These are phyloP conservation scores for Nothoprocta perdicaria DNA, from an alignment of 2,113 vertebrate species.

Conservation along the genomic window DNA sequence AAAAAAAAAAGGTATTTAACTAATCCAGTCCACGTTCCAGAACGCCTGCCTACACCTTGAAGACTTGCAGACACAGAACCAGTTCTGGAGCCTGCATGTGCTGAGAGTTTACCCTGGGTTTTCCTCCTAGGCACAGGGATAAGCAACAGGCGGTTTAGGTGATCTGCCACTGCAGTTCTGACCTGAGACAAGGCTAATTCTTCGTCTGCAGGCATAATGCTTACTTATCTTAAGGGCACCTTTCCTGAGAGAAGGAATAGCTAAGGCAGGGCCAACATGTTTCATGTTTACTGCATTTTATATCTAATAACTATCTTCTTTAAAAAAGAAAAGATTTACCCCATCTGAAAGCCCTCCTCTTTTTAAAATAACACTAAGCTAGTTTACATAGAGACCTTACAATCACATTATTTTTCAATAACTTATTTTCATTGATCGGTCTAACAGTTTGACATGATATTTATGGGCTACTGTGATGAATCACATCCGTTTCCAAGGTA, in stretches of 20 bases:
- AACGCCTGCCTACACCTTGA: background rate
- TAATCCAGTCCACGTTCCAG: background rate
- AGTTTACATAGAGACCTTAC: slow-evolving; percentile 69
- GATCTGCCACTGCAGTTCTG: background rate
- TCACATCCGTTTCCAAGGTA: slow-evolving; percentile 77
- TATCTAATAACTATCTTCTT: background rate
- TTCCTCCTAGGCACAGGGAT: slow-evolving; percentile 9
- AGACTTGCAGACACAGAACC: background rate
- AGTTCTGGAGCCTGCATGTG: background rate
- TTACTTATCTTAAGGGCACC: slow-evolving; percentile 5
- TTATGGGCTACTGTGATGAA: slow-evolving; percentile 80
- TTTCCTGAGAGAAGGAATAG: background rate
- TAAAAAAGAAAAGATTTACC: background rate
- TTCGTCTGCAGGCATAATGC: background rate
- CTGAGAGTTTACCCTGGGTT: background rate
- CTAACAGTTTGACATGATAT: slow-evolving; percentile 77
- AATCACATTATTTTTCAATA: slow-evolving; percentile 81
- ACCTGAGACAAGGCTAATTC: background rate
- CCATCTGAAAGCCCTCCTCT: slow-evolving; percentile 9
- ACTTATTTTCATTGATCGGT: slow-evolving; percentile 79
- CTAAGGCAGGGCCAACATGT: background rate
- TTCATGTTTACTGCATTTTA: slow-evolving; percentile 16
- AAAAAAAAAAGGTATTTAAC: background rate
- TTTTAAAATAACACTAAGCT: slow-evolving; percentile 69
- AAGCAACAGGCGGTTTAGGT: slow-evolving; percentile 26